Conservation (phyloP, 2,888 invertebrate species). For the Escarpia spicata region DNA sequence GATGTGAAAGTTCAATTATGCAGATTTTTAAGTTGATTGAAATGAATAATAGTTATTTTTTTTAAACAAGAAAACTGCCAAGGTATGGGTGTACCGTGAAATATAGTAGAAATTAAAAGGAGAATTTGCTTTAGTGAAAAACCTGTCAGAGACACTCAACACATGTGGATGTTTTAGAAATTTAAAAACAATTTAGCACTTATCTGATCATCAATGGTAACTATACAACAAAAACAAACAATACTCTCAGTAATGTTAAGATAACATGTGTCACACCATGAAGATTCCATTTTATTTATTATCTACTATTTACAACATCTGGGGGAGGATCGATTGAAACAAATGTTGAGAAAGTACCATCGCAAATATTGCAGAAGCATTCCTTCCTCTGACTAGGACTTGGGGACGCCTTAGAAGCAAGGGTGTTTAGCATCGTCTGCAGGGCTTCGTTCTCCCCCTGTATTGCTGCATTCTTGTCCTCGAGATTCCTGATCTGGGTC, state of each 20-base stretch:
- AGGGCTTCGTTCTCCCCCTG: neutral
- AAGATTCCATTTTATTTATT: too few species aligned
- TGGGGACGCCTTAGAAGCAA: neutral
- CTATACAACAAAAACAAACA: too few species aligned
- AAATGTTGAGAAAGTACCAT: neutral
- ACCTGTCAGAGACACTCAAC: too few species aligned
- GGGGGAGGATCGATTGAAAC: neutral
- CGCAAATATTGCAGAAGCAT: neutral
- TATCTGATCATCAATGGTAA: too few species aligned
- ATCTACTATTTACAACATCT: too few species aligned
- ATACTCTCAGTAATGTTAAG: too few species aligned
- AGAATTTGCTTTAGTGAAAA: too few species aligned
- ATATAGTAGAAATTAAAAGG: too few species aligned
- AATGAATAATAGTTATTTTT: neutral
- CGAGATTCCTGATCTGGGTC: neutral
- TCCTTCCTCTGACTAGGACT: neutral
- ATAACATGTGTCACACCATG: too few species aligned
- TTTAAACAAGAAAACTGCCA: neutral
- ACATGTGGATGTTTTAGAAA: too few species aligned
- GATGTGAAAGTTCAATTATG: neutral
- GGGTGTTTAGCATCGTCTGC: neutral
- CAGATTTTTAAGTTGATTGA: neutral
- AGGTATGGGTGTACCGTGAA: neutral
- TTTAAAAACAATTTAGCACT: too few species aligned
- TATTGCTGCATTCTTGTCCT: neutral